Evolutionary conservation across 2,113 vertebrate genomes (phyloP), one percentile per base, ranked within the genome.

Genomic region (Paralichthys olivaceus): DNA sequence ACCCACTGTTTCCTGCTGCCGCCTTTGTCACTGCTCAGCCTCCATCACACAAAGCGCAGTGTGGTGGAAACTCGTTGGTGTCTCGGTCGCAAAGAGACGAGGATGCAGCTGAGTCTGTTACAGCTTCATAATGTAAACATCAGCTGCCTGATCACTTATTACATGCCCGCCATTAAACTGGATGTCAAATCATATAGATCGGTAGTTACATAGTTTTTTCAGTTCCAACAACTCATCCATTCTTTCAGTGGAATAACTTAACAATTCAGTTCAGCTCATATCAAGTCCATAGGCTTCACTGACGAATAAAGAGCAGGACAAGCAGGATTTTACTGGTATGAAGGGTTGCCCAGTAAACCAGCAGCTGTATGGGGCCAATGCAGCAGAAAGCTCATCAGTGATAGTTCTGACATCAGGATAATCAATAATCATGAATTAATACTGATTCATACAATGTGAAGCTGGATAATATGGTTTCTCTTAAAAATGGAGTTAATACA

Each of bases 41-140:
- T 91, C 88, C 88, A 70, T 91, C 87, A 89, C 85, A 88, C 91
- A 91, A 92, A 93, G 89, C 88, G 62, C 91, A 88, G 84, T 66
- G 88, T 81, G 85, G 87, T 83, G 89, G 89, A 90, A 88, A 83
- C 77, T 70, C 32, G 23, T 8, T 7, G 32, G 29, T 23, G 49
- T n/a, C 19, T 79, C 65, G 62, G 74, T 73, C 83, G 71, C 66
- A 15, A 87, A 45, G 40, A 80, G 61, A 81, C 60, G 34, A 77
- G 78, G 87, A 90, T 75, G 80, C 37, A 0, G 37, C 73, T 77
- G 74, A 77, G 72, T 81, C 74, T 61, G 32, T 22, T 19, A 23
- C 25, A 29, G 74, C 72, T 75, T 54, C 53, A 34, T 60, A 43
- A 8, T 55, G 0, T 0, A 14, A 45, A 54, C 26, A 34, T 69